These are phyloP conservation scores for Melitaea cinxia DNA, from an alignment of 1,140 invertebrate species.

Conservation along the genomic window DNA sequence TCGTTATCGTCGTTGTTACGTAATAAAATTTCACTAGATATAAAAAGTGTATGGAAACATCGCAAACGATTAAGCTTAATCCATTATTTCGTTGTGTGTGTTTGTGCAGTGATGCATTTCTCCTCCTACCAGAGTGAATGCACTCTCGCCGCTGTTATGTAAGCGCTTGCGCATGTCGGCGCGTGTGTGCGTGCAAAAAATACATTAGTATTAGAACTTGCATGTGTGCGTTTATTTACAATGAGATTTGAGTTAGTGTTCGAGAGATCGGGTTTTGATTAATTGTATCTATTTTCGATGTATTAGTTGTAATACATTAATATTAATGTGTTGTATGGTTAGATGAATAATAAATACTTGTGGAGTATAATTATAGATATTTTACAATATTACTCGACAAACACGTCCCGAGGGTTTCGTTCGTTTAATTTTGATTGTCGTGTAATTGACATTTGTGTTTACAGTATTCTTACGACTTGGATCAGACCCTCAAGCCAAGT, in stretches of 20 bases:
- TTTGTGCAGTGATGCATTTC: slow-evolving; percentile 54
- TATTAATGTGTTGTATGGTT: not conserved
- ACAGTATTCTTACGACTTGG: too few species aligned
- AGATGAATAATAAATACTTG: too few species aligned
- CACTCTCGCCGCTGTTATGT: slow-evolving; percentile 69
- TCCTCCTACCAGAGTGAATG: slow-evolving; percentile 60
- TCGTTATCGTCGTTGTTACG: not conserved
- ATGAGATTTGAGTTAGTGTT: slow-evolving; percentile 11
- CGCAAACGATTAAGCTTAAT: slow-evolving; percentile 40
- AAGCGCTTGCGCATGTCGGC: slow-evolving; percentile 48
- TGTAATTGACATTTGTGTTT: too few species aligned
- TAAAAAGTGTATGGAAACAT: not conserved
- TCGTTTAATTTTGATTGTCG: too few species aligned
- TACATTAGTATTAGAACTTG: slow-evolving; percentile 25
- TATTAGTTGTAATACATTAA: not conserved
- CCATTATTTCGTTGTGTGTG: slow-evolving; percentile 31
- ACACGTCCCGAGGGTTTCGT: too few species aligned
- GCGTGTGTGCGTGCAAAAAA: slow-evolving; percentile 45
- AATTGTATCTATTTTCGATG: slow-evolving; percentile 8
- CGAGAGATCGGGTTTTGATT: slow-evolving; percentile 7
- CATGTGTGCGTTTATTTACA: slow-evolving; percentile 12
- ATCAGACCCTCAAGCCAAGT: too few species aligned
- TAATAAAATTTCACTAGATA: slow-evolving; percentile 7
- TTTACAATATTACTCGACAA: too few species aligned
- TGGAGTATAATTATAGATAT: too few species aligned